phyloP scores from a whole-genome alignment of 1,140 invertebrate genomes.

The Trichogramma pretiosum region DNA sequence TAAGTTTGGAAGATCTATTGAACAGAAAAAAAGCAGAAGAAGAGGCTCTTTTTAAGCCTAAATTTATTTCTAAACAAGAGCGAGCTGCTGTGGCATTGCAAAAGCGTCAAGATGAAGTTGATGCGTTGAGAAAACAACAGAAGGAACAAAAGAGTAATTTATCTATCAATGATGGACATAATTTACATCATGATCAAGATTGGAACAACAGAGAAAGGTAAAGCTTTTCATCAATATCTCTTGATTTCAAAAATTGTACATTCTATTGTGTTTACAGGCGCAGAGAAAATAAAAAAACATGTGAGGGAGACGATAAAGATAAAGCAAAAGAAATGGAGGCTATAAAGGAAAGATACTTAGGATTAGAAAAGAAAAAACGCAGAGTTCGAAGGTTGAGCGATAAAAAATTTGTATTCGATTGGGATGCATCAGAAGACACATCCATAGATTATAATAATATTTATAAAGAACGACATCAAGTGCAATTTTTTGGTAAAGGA shows the following conservation, averaged over 20 bases:
- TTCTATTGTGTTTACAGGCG: constrained; percentile 27
- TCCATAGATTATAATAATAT: constrained; percentile 95
- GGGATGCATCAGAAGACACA: constrained; percentile 98
- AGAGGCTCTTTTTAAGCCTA: constrained; percentile 85
- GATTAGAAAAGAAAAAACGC: constrained; percentile 87
- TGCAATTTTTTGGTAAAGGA: constrained; percentile 95
- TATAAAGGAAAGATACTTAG: constrained; percentile 91
- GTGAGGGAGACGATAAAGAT: constrained; percentile 66
- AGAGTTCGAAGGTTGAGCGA: constrained; percentile 89
- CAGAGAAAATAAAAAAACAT: constrained; percentile 33
- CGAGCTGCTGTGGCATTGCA: constrained; percentile 80
- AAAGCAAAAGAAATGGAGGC: constrained; percentile 87
- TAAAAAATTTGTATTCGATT: constrained; percentile 99
- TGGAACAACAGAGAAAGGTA: constrained; percentile 40
- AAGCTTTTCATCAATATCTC: constrained; percentile 1
- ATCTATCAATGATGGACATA: constrained; percentile 21
- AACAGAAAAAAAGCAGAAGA: constrained; percentile 96
- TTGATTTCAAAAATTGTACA: too few relatives aligned
- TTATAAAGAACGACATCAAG: constrained; percentile 92
- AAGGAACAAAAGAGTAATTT: constrained; percentile 62
- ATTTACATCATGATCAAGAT: constrained; percentile 30
- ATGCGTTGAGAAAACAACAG: constrained; percentile 54
- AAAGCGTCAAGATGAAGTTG: constrained; percentile 78
- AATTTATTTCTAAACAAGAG: constrained; percentile 95
- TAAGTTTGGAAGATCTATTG: constrained; percentile 92